Evolutionary conservation across 2,113 vertebrate genomes (phyloP).

Genomic region (Tichodroma muraria): DNA sequence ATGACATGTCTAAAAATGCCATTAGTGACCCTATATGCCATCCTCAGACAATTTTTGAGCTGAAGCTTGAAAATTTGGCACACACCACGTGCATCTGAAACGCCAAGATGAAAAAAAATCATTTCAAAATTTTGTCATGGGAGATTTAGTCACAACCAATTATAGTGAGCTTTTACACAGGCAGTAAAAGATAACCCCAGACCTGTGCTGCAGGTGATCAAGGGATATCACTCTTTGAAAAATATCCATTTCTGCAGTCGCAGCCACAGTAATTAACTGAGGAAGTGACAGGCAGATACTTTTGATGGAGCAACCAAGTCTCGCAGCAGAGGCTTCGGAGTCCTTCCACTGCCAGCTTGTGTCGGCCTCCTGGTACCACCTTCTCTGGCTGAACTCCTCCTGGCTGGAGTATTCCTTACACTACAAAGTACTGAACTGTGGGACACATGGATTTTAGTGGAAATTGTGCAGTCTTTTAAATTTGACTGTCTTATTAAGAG

Average conservation of each 20-base stretch:
- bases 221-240: neutral
- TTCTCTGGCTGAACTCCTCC: neutral
- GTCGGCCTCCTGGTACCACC: neutral
- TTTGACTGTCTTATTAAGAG: neutral
- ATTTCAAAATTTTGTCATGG: neutral
- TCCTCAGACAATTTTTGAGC: neutral
- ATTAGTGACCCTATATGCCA: neutral
- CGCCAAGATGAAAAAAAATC: neutral
- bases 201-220: neutral
- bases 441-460: neutral
- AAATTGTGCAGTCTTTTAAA: neutral
- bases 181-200: neutral
- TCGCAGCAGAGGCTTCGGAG: neutral
- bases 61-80: neutral
- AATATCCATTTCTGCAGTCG: neutral
- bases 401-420: neutral
- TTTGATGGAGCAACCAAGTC: neutral
- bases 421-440: neutral
- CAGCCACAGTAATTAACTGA: neutral
- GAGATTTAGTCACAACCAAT: neutral
- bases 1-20: neutral
- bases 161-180: neutral
- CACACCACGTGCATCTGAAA: fast-evolving
- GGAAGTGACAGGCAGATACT: neutral
- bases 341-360: neutral